Percentiles rank a stretch among this genome's conserved stretches.
Evolutionary conservation across 2,797 vertebrate genomes (phyloP).

Genomic region (Hydrolagus colliei): DNA sequence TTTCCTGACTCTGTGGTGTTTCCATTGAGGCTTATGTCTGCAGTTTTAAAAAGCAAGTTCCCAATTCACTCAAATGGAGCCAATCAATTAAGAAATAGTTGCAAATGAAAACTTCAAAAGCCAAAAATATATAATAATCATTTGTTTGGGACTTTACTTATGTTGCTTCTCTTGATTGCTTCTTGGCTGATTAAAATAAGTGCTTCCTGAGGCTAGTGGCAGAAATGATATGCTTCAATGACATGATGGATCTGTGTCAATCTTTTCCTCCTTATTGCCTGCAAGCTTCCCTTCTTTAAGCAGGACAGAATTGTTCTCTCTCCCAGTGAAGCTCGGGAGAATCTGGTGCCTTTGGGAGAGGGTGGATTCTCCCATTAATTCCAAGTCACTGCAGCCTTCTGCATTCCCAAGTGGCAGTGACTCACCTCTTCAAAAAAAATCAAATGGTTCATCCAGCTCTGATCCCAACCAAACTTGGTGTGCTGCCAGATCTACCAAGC

Average conservation of each 20-base stretch:
- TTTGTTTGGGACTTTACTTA: not conserved
- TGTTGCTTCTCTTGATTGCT: not conserved
- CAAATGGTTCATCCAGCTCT: not conserved
- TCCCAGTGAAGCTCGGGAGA: not conserved
- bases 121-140: not conserved
- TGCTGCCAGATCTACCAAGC: not conserved
- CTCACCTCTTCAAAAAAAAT: not conserved
- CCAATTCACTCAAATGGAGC: too few relatives aligned
- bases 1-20: too few relatives aligned
- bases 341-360: not conserved
- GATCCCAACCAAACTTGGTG: not conserved
- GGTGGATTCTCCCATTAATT: not conserved
- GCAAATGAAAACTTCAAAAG: not conserved
- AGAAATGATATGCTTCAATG: not conserved
- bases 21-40: too few relatives aligned
- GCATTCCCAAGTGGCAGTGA: not conserved
- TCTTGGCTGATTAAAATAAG: not conserved
- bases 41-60: too few relatives aligned
- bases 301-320: not conserved
- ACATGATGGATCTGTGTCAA: not conserved
- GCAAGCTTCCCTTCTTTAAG: not conserved
- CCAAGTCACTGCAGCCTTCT: not conserved
- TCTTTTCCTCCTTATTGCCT: not conserved
- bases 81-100: not conserved
- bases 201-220: not conserved